Evolutionary conservation across 2,888 invertebrate genomes (phyloP).

Genomic region (Luperina testacea): DNA sequence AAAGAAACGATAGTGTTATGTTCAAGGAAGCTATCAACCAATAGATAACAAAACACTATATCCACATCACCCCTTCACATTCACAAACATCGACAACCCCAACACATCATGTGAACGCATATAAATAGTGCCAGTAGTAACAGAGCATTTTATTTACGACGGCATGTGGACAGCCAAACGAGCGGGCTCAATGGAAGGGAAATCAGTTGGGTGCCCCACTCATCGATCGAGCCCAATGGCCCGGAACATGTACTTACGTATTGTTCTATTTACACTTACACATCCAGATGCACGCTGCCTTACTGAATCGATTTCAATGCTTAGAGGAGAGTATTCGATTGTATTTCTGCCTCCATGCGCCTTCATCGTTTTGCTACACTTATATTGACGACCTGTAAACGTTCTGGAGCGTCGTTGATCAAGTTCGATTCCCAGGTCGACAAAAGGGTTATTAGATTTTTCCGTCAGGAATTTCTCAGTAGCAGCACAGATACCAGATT

Average conservation of each 20-base stretch:
- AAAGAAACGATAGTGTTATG: not conserved
- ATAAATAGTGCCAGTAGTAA: slow-evolving; percentile 56
- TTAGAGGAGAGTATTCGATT: not conserved
- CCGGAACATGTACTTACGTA: slow-evolving; percentile 76
- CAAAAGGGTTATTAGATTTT: not conserved
- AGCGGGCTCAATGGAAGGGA: slow-evolving; percentile 76
- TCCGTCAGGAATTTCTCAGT: not conserved
- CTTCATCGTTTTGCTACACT: not conserved
- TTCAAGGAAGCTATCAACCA: not conserved
- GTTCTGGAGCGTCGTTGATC: not conserved
- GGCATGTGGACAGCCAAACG: slow-evolving; percentile 56
- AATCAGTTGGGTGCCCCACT: slow-evolving; percentile 75
- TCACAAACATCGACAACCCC: slow-evolving; percentile 2
- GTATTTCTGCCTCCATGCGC: not conserved
- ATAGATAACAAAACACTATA: not conserved
- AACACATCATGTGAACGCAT: slow-evolving; percentile 8
- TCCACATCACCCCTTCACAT: not conserved
- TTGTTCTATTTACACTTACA: slow-evolving; percentile 82
- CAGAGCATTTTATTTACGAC: slow-evolving; percentile 61
- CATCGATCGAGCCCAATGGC: slow-evolving; percentile 80
- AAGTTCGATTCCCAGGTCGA: not conserved
- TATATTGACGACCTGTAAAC: not conserved
- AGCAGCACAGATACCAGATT: not conserved
- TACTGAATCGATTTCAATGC: slow-evolving; percentile 30
- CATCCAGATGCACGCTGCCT: slow-evolving; percentile 67